These are phyloP conservation scores for Propsilocerus akamusi DNA, from an alignment of 1,140 invertebrate species.

Conservation along the genomic window DNA sequence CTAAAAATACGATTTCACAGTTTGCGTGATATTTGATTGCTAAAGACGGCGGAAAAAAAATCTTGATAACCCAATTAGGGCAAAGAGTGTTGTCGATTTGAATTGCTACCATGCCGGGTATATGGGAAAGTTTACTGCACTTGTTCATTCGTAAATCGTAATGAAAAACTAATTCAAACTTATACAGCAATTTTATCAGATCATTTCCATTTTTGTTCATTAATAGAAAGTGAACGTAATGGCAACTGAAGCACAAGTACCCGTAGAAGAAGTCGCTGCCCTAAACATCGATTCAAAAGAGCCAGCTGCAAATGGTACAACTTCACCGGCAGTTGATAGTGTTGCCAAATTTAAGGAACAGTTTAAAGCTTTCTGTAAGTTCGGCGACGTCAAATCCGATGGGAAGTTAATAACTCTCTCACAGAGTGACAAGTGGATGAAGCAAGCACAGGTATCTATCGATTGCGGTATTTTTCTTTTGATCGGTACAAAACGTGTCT, in stretches of 20 bases:
- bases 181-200: no score
- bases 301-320: not conserved
- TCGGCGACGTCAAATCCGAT: conserved; percentile 71
- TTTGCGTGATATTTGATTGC: no score
- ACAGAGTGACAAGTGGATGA: conserved; percentile 90
- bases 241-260: no score
- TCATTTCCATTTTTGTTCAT: no score
- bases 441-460: conserved; percentile 44
- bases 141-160: no score
- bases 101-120: no score
- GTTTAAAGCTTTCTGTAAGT: conserved; percentile 61
- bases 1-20: no score
- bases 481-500: not conserved
- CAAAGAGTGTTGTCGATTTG: no score
- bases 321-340: not conserved
- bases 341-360: conserved; percentile 24
- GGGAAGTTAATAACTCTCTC: conserved; percentile 71
- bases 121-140: no score
- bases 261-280: not conserved
- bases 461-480: not conserved
- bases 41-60: no score
- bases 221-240: no score
- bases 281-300: not conserved
- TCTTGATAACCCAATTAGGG: not conserved
- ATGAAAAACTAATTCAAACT: no score